Conservation (phyloP, 2,888 invertebrate genomes). For the Nephrotoma guestfalica region DNA sequence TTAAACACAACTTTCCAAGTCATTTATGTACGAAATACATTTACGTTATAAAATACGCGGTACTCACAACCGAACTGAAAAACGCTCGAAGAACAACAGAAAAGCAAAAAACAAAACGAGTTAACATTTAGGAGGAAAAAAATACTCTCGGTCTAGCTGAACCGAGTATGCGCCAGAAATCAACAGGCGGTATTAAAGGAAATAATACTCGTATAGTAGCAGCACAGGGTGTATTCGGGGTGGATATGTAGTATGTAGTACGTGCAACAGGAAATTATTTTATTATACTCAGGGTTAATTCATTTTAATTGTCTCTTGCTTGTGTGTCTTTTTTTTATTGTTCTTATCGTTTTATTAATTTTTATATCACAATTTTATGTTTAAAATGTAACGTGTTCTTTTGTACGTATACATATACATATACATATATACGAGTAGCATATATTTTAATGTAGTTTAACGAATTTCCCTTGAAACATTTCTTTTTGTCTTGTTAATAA, state of each 20-base stretch:
- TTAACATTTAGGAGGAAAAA: background rate
- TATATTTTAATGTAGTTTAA: background rate
- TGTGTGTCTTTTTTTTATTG: background rate
- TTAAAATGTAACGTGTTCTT: background rate
- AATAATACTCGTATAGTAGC: background rate
- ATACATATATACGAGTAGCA: too few relatives aligned
- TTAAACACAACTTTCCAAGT: background rate
- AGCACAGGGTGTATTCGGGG: background rate
- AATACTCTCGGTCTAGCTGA: background rate
- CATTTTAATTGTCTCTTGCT: background rate
- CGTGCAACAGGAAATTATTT: background rate
- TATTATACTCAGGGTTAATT: background rate
- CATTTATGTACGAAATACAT: background rate
- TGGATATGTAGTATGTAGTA: background rate
- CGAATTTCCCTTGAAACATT: background rate
- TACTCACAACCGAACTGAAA: background rate
- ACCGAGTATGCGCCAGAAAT: background rate
- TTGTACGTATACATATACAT: background rate
- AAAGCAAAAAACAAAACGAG: background rate
- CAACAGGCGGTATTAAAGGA: background rate
- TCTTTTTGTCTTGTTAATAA: background rate
- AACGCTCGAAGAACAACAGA: background rate
- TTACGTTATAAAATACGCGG: background rate
- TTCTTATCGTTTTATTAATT: background rate
- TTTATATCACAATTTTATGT: background rate